Conservation (phyloP, 1,140 invertebrate genomes). For the Popillia japonica region DNA sequence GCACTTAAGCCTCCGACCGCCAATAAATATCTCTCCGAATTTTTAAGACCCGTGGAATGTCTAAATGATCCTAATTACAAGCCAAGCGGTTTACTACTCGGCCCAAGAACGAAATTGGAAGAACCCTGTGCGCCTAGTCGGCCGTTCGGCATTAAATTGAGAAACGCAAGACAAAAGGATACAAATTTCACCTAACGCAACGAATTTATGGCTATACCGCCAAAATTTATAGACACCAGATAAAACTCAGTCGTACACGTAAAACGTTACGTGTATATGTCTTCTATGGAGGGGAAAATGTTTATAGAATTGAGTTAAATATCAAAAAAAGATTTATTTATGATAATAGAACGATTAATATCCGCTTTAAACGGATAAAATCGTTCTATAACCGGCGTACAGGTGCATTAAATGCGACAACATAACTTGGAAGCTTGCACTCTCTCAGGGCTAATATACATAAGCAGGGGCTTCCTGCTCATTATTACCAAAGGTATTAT, state of each 20-base stretch:
- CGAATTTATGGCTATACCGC: conserved; percentile 20
- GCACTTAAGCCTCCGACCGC: background rate
- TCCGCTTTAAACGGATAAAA: background rate
- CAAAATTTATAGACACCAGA: conserved; percentile 22
- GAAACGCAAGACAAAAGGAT: conserved; percentile 16
- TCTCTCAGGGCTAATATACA: background rate
- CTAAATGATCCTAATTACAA: conserved; percentile 25
- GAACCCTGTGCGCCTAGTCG: background rate
- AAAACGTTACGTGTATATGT: background rate
- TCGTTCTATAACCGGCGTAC: background rate
- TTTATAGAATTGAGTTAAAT: too few relatives aligned
- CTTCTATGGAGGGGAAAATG: too few relatives aligned
- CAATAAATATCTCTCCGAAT: conserved; percentile 21
- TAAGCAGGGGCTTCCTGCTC: conserved; percentile 19
- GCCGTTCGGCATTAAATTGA: conserved; percentile 21
- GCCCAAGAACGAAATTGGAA: background rate
- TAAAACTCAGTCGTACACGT: background rate
- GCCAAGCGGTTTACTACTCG: background rate
- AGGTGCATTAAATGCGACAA: background rate
- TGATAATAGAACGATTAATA: background rate
- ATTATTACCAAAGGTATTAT: background rate
- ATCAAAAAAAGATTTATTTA: too few relatives aligned
- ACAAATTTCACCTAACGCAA: conserved; percentile 23
- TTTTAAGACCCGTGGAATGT: conserved; percentile 8
- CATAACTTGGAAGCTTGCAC: background rate